These are phyloP conservation scores for Falco punctatus DNA, from an alignment of 2,113 vertebrate species.

Conservation along the genomic window DNA sequence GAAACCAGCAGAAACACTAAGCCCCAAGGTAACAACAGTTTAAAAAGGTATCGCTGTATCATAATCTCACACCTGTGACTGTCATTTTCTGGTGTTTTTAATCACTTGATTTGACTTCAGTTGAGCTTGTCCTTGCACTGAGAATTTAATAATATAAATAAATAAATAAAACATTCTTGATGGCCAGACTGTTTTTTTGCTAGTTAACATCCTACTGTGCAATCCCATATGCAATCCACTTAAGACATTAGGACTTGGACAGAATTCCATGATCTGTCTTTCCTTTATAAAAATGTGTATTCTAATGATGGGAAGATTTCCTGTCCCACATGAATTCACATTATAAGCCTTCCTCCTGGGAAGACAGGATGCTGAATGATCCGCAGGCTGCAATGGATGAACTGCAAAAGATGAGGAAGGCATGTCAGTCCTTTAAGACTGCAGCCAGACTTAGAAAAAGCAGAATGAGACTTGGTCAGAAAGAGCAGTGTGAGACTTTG, in stretches of 20 bases:
- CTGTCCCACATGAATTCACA: background rate
- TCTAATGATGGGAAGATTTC: conserved; percentile 12
- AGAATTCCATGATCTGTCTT: background rate
- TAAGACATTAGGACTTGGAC: background rate
- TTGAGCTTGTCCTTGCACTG: background rate
- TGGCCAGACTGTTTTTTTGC: background rate
- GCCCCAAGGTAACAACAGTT: background rate
- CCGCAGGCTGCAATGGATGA: background rate
- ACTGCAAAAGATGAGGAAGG: background rate
- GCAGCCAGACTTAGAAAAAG: background rate
- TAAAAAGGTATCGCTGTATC: background rate
- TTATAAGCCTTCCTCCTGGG: background rate
- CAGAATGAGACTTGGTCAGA: background rate
- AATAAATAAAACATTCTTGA: background rate
- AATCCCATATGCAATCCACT: background rate
- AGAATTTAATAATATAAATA: background rate
- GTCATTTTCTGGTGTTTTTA: background rate
- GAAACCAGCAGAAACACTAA: background rate
- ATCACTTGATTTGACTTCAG: background rate
- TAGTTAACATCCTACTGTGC: background rate
- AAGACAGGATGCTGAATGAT: background rate
- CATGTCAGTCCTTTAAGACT: background rate
- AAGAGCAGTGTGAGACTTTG: background rate
- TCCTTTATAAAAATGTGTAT: background rate
- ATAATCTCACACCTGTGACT: background rate